Conservation (phyloP, 1,140 invertebrate species). For the Uloborus diversus region DNA sequence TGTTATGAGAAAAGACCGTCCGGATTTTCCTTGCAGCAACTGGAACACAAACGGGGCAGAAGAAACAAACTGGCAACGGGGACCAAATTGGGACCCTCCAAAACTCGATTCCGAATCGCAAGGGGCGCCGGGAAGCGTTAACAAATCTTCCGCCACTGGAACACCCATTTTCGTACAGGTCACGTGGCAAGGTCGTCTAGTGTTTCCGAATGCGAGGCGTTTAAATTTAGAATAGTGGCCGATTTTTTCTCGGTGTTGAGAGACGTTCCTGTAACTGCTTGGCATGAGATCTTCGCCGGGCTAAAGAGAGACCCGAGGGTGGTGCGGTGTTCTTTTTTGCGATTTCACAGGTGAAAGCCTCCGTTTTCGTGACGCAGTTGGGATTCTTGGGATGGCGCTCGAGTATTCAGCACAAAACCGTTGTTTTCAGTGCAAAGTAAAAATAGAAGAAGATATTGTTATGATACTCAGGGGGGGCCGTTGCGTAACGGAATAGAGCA, state of each 20-base stretch:
- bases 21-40: neutral
- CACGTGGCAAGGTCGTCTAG: slow-evolving; percentile 54
- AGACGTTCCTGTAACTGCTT: neutral
- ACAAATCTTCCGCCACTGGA: neutral
- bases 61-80: neutral
- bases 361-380: slow-evolving; percentile 2
- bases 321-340: neutral
- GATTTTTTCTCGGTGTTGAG: slow-evolving; percentile 6
- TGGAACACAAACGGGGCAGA: neutral
- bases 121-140: slow-evolving; percentile 3
- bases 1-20: neutral
- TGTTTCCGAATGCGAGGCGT: slow-evolving; percentile 47
- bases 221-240: slow-evolving; percentile 48
- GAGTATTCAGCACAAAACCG: too few relatives aligned
- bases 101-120: slow-evolving; percentile 17
- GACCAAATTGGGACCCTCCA: neutral
- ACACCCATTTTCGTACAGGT: slow-evolving; percentile 51
- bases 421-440: too few relatives aligned
- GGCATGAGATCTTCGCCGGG: neutral
- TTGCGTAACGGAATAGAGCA: too few relatives aligned
- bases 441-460: too few relatives aligned
- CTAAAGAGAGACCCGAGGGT: neutral
- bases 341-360: slow-evolving; percentile 10
- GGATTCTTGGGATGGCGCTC: neutral
- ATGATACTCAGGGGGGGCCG: too few relatives aligned